Evolutionary conservation across 2,113 vertebrate species (phyloP).

Genomic region (Salvator merianae): DNA sequence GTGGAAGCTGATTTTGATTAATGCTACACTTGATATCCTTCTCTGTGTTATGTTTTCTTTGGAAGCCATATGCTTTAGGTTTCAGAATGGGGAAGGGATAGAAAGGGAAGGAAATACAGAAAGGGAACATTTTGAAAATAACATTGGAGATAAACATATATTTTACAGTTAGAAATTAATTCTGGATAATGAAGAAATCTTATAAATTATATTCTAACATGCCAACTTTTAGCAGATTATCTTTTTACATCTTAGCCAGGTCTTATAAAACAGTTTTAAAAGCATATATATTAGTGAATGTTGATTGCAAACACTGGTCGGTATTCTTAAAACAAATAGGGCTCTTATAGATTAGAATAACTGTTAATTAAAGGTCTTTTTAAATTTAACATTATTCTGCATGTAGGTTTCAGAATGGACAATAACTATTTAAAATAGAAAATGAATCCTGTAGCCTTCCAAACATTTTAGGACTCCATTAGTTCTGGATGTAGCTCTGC

Average conservation of each 20-base stretch:
- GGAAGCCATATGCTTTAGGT: neutral
- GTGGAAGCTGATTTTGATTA: slow-evolving; percentile 43
- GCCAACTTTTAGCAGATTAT: slow-evolving; percentile 24
- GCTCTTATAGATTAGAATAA: slow-evolving; percentile 17
- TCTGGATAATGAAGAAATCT: neutral
- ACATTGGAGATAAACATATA: neutral
- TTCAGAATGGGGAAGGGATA: slow-evolving; percentile 8
- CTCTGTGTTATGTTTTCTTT: slow-evolving; percentile 30
- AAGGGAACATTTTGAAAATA: neutral
- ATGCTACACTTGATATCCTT: slow-evolving; percentile 32
- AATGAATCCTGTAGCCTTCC: no score
- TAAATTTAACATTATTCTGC: neutral
- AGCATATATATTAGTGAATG: slow-evolving; percentile 7
- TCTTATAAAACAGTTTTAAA: slow-evolving; percentile 6
- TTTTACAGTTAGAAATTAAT: slow-evolving; percentile 6
- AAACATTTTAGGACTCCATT: no score
- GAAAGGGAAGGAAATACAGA: slow-evolving; percentile 8
- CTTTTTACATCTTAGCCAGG: slow-evolving; percentile 11
- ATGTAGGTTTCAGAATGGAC: neutral
- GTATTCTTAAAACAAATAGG: neutral
- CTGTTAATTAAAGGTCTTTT: slow-evolving; percentile 32
- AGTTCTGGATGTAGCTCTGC: no score
- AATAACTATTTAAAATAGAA: neutral
- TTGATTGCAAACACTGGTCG: slow-evolving; percentile 21
- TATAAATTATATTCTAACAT: slow-evolving; percentile 1